Conservation (phyloP, 2,888 invertebrate genomes). For the Cremastobaeus sp. region DNA sequence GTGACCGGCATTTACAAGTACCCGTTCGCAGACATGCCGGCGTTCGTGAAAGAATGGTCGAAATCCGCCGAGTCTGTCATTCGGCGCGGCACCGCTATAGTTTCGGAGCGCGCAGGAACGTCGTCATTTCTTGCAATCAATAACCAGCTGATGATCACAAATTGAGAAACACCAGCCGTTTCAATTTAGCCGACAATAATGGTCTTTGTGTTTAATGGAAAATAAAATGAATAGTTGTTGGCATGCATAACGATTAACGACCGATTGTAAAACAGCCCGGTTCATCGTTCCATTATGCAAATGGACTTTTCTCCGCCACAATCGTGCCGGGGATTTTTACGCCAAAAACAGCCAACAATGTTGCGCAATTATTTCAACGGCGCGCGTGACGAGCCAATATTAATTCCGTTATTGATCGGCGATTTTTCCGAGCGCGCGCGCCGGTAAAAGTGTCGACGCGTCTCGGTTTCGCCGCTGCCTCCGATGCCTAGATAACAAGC, state of each 20-base stretch:
- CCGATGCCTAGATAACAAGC: too few species aligned
- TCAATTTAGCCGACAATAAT: too few species aligned
- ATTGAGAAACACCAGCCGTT: too few species aligned
- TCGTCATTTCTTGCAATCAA: slow-evolving; percentile 22
- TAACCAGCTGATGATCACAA: slow-evolving; percentile 1
- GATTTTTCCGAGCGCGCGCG: too few species aligned
- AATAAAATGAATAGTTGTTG: slow-evolving; percentile 27
- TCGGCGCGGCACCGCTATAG: slow-evolving; percentile 41
- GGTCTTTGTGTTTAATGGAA: slow-evolving; percentile 21
- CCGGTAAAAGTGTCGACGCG: too few species aligned
- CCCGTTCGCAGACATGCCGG: slow-evolving; percentile 38
- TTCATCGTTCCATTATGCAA: slow-evolving; percentile 29
- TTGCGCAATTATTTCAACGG: slow-evolving; percentile 27
- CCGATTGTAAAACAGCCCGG: neutral
- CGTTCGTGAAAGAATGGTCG: slow-evolving; percentile 50
- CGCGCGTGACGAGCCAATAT: slow-evolving; percentile 13
- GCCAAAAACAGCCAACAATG: neutral
- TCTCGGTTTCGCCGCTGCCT: neutral
- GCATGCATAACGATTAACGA: slow-evolving; percentile 29
- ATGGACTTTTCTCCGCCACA: slow-evolving; percentile 15
- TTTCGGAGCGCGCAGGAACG: slow-evolving; percentile 17
- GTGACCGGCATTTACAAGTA: slow-evolving; percentile 48
- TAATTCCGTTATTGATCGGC: slow-evolving; percentile 28
- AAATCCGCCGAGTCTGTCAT: slow-evolving; percentile 25
- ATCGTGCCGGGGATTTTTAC: slow-evolving; percentile 2